phyloP scores from a whole-genome alignment of 2,113 vertebrate genomes.

The Tichodroma muraria region DNA sequence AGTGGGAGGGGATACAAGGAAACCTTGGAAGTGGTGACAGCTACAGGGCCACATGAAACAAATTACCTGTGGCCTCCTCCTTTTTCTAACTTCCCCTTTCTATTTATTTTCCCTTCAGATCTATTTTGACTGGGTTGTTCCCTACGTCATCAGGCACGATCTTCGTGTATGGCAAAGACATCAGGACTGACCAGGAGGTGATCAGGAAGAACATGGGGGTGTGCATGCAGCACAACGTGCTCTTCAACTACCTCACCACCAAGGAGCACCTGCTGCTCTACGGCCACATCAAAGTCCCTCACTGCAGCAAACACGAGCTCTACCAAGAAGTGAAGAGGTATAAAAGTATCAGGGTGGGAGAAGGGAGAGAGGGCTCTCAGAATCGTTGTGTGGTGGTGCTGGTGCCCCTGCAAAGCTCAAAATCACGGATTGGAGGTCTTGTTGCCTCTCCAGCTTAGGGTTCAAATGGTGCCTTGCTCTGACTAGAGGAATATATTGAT shows the following conservation, averaged over 20 bases:
- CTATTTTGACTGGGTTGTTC: constrained; percentile 91
- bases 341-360: background rate
- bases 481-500: background rate
- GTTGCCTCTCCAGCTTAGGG: background rate
- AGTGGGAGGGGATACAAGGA: background rate
- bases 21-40: background rate
- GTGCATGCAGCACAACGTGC: constrained; percentile 95
- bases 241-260: constrained; percentile 90
- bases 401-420: background rate
- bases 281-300: constrained; percentile 88
- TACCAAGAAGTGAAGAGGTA: constrained; percentile 85
- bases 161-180: constrained; percentile 87
- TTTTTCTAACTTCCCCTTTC: background rate
- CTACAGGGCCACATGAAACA: background rate
- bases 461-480: background rate
- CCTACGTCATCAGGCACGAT: constrained; percentile 83
- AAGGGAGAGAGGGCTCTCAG: background rate
- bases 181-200: constrained; percentile 74
- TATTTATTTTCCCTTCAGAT: constrained; percentile 67
- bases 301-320: constrained; percentile 81
- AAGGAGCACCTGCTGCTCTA: constrained; percentile 93
- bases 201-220: constrained; percentile 86
- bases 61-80: background rate
- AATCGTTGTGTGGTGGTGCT: background rate
- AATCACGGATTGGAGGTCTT: background rate